Conservation (phyloP, 2,888 invertebrate genomes). For the Synanthedon tipuliformis region DNA sequence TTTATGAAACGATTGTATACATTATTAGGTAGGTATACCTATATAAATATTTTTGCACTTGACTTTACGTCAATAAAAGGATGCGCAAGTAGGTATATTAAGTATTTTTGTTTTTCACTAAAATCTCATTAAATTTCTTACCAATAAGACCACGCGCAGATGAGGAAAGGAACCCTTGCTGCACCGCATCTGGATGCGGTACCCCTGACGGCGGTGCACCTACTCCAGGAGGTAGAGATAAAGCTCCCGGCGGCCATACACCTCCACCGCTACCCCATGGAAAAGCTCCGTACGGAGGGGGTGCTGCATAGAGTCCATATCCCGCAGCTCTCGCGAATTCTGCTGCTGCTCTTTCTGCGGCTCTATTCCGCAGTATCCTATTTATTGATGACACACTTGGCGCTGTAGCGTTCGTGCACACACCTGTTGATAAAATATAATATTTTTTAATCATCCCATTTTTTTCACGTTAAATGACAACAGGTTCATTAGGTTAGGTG, state of each 20-base stretch:
- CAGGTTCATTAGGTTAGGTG: too few relatives aligned
- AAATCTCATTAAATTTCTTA: slow-evolving; percentile 1
- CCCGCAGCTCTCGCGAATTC: slow-evolving; percentile 94
- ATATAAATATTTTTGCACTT: too few relatives aligned
- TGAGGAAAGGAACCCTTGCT: slow-evolving; percentile 41
- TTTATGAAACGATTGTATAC: too few relatives aligned
- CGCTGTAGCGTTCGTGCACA: slow-evolving; percentile 94
- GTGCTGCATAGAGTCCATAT: slow-evolving; percentile 85
- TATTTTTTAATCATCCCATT: too few relatives aligned
- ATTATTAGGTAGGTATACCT: too few relatives aligned
- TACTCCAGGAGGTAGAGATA: slow-evolving; percentile 64
- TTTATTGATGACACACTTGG: slow-evolving; percentile 98
- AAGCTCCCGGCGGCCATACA: slow-evolving; percentile 71
- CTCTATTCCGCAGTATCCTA: slow-evolving; percentile 93
- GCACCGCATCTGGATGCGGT: slow-evolving; percentile 58
- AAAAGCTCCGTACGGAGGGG: slow-evolving; percentile 76
- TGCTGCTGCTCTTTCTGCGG: slow-evolving; percentile 95
- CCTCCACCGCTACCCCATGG: slow-evolving; percentile 60
- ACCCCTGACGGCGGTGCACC: slow-evolving; percentile 50
- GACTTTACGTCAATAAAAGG: neutral
- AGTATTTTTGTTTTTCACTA: neutral
- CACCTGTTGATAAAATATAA: slow-evolving; percentile 72
- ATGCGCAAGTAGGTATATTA: slow-evolving; percentile 12
- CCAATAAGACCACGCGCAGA: slow-evolving; percentile 17
- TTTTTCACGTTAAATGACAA: too few relatives aligned